These are phyloP conservation scores for Misgurnus mizolepis DNA, from an alignment of 2,113 vertebrate genomes.

Conservation along the genomic window DNA sequence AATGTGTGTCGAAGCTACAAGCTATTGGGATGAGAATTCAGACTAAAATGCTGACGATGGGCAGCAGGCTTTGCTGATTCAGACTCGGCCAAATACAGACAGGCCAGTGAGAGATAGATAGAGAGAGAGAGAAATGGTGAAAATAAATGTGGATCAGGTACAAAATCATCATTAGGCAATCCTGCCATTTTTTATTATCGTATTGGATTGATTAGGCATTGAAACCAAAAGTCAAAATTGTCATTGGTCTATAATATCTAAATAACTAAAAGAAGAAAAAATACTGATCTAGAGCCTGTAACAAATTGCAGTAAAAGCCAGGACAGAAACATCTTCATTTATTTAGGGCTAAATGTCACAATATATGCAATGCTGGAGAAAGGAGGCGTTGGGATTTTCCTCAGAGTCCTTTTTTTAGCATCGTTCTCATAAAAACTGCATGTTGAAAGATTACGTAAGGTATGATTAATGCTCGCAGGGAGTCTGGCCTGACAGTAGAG, in stretches of 20 bases:
- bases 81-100: conserved; percentile 3
- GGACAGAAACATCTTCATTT: conserved; percentile 35
- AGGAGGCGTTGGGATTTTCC: background rate
- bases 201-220: background rate
- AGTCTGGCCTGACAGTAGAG: conserved; percentile 17
- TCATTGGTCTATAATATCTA: background rate
- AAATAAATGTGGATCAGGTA: background rate
- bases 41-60: conserved; percentile 23
- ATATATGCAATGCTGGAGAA: background rate
- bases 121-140: background rate
- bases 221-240: too few relatives aligned
- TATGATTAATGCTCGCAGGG: conserved; percentile 43
- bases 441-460: conserved; percentile 37
- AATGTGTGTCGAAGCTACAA: conserved; percentile 5
- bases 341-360: conserved; percentile 29
- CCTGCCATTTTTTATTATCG: background rate
- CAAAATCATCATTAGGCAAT: background rate
- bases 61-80: conserved; percentile 15
- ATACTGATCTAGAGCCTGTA: background rate
- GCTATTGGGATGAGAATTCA: conserved; percentile 7
- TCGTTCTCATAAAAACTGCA: conserved; percentile 14
- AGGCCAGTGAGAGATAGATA: background rate
- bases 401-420: conserved; percentile 9
- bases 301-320: background rate
- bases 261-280: background rate